phyloP scores from a whole-genome alignment of 2,888 invertebrate species.

The Hyposoter didymator region DNA sequence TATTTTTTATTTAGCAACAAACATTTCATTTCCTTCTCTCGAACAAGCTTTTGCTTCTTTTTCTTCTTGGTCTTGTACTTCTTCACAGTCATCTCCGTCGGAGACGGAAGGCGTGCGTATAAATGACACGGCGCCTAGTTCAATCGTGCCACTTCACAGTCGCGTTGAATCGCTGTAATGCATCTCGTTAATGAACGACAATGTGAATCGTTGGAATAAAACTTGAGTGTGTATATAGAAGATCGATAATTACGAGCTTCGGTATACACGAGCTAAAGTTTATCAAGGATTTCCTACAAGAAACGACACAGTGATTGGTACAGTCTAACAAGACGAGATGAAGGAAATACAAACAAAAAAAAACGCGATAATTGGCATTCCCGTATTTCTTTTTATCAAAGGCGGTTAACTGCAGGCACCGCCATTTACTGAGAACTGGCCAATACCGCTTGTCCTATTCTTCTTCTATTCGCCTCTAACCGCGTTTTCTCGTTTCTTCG shows the following conservation, averaged over 20 bases:
- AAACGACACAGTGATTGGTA: slow-evolving; percentile 36
- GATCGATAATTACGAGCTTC: slow-evolving; percentile 57
- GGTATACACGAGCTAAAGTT: slow-evolving; percentile 17
- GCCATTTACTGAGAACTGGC: slow-evolving; percentile 18
- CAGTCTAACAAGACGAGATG: slow-evolving; percentile 12
- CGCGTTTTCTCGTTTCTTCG: slow-evolving; percentile 32
- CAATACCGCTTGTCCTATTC: slow-evolving; percentile 34
- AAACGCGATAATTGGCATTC: slow-evolving; percentile 38
- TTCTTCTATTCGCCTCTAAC: slow-evolving; percentile 45
- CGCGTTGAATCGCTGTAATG: slow-evolving; percentile 36
- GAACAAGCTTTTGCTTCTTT: slow-evolving; percentile 21
- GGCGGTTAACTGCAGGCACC: slow-evolving; percentile 17
- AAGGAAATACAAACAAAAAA: background rate
- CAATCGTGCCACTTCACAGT: slow-evolving; percentile 37
- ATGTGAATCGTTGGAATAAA: slow-evolving; percentile 57
- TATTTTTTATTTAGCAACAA: slow-evolving; percentile 8
- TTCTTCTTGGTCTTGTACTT: slow-evolving; percentile 7
- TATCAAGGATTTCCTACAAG: slow-evolving; percentile 20
- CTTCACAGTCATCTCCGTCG: slow-evolving; percentile 29
- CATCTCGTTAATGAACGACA: slow-evolving; percentile 64
- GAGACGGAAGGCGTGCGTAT: background rate
- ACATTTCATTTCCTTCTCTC: slow-evolving; percentile 44
- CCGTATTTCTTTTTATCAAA: slow-evolving; percentile 32
- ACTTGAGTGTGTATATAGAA: slow-evolving; percentile 24
- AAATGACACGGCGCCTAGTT: slow-evolving; percentile 52